A percentile compares a stretch with the other conserved stretches of the same genome.
Conservation (phyloP, 2,113 vertebrate species). For the Scartelaos histophorus region DNA sequence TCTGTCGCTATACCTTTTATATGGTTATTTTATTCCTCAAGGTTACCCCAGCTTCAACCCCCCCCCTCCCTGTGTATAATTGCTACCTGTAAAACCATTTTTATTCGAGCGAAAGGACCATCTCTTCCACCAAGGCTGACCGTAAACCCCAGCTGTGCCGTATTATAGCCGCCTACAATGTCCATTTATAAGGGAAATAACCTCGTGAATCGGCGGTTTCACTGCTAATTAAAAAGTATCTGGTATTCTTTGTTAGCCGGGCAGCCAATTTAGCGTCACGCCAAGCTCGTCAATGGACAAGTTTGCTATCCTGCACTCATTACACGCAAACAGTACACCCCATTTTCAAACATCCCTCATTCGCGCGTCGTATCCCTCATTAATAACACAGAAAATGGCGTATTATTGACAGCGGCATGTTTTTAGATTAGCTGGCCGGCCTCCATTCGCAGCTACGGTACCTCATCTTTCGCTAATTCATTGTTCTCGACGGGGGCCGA, state of each 20-base stretch:
- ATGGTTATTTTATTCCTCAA: neutral
- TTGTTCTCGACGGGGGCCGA: conserved; percentile 51
- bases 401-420: conserved; percentile 8
- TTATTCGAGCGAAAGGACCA: neutral
- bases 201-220: conserved; percentile 4
- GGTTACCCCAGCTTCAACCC: neutral
- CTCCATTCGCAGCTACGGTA: conserved; percentile 29
- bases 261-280: neutral
- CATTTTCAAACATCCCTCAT: neutral
- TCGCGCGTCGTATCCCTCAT: conserved; percentile 12
- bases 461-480: conserved; percentile 59
- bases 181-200: conserved; percentile 1
- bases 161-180: neutral
- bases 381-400: conserved; percentile 19
- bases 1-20: neutral
- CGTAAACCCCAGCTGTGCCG: conserved; percentile 7
- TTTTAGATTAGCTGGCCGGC: conserved; percentile 1
- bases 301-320: neutral
- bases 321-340: neutral
- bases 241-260: neutral
- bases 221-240: conserved; percentile 6
- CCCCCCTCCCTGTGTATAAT: neutral
- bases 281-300: neutral
- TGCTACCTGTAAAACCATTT: neutral
- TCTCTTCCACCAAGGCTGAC: neutral